A percentile compares a stretch with the other conserved stretches of the same genome.
phyloP scores from a whole-genome alignment of 1,140 invertebrate species.

The Acromyrmex charruanus region DNA sequence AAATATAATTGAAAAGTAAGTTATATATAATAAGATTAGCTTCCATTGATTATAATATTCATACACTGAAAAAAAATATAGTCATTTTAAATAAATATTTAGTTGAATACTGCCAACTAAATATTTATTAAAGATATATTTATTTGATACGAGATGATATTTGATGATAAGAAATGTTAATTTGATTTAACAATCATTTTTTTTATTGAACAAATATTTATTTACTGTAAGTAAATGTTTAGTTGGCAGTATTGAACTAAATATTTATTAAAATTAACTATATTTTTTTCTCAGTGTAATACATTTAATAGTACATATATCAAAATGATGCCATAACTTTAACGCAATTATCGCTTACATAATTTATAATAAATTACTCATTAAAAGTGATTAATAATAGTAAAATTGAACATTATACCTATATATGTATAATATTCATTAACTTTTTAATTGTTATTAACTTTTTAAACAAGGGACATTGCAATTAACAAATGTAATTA shows the following conservation, averaged over 20 bases:
- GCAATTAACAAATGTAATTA: background rate
- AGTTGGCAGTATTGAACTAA: too few species aligned
- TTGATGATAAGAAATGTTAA: too few species aligned
- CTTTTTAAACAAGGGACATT: background rate
- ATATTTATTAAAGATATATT: too few species aligned
- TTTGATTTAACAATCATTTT: too few species aligned
- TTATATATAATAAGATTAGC: background rate
- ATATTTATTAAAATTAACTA: too few species aligned
- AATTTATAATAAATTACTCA: background rate
- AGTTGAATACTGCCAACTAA: too few species aligned
- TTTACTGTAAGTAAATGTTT: too few species aligned
- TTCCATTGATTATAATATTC: background rate
- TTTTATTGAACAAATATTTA: too few species aligned
- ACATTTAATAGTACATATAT: background rate
- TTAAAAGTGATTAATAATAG: conserved; percentile 13
- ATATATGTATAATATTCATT: background rate
- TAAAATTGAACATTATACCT: background rate
- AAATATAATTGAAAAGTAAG: conserved; percentile 21
- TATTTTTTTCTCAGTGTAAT: background rate
- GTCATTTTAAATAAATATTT: too few species aligned
- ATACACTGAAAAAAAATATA: background rate
- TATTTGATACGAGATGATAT: too few species aligned
- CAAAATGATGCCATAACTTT: background rate
- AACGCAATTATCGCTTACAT: background rate
- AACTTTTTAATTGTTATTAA: background rate